These are phyloP conservation scores for Bubalus kerabau DNA, from an alignment of 2,113 vertebrate genomes.

Conservation along the genomic window DNA sequence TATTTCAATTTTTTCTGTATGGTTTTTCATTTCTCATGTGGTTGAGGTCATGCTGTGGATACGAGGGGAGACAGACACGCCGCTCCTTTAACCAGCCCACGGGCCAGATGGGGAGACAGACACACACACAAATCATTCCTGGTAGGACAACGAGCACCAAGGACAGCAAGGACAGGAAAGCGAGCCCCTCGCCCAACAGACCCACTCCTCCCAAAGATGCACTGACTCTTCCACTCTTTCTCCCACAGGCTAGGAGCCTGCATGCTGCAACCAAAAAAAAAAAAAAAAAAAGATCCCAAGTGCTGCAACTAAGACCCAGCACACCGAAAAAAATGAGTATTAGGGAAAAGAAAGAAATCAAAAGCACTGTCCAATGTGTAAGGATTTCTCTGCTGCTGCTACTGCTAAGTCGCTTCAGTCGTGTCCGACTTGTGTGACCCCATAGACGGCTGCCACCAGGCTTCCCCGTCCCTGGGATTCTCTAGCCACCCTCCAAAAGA, in stretches of 20 bases:
- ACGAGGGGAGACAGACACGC: neutral
- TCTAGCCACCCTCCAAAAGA: neutral
- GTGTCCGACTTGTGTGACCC: too few species aligned
- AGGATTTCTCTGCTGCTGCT: neutral
- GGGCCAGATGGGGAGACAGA: neutral
- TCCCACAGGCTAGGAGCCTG: conserved; percentile 76
- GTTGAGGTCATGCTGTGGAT: neutral
- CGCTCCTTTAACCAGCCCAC: too few species aligned
- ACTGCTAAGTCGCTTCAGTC: too few species aligned
- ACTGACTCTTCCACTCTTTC: neutral
- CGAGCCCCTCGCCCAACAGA: accelerated
- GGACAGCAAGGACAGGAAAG: too few species aligned
- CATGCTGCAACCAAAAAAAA: neutral
- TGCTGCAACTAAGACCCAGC: neutral
- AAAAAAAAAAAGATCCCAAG: neutral
- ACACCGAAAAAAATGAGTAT: too few species aligned
- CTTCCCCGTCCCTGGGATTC: too few species aligned
- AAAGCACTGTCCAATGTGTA: neutral
- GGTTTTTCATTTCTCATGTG: neutral
- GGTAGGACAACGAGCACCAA: accelerated
- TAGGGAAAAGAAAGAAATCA: neutral
- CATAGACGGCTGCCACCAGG: too few species aligned
- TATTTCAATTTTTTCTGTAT: neutral
- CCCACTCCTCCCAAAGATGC: neutral
- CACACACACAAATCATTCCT: neutral